Evolutionary conservation across 2,113 vertebrate species (phyloP).

Genomic region (Trinectes maculatus): DNA sequence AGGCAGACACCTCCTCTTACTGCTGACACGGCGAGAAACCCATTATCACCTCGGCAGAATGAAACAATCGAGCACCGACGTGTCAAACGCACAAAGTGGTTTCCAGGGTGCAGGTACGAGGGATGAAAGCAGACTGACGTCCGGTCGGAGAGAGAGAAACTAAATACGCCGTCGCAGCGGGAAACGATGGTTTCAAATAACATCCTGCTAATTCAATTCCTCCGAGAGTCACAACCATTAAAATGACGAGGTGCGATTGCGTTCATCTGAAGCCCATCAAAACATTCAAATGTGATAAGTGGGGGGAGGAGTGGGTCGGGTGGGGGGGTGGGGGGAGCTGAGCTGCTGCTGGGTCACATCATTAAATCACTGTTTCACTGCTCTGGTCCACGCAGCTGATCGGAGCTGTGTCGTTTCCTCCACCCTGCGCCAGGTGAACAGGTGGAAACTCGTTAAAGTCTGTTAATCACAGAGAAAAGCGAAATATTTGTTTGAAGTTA

Average conservation of each 20-base stretch:
- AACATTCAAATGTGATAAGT: constrained; percentile 33
- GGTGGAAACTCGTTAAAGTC: no score
- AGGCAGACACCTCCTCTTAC: constrained; percentile 13
- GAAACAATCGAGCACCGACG: constrained; percentile 51
- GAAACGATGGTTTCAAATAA: constrained; percentile 42
- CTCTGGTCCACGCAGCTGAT: background rate
- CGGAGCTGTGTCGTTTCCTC: background rate
- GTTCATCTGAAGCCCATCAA: constrained; percentile 48
- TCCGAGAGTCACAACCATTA: constrained; percentile 53
- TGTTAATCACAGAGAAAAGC: no score
- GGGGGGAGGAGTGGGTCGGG: no score
- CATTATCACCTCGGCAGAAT: constrained; percentile 47
- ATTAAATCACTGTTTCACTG: constrained; percentile 2
- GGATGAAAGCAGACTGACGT: background rate
- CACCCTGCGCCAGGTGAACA: no score
- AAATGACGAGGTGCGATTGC: constrained; percentile 41
- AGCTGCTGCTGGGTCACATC: constrained; percentile 38
- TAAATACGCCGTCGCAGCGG: constrained; percentile 42
- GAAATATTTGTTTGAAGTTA: no score
- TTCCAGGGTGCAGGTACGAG: constrained; percentile 5
- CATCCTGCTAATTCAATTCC: constrained; percentile 61
- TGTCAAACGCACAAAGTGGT: constrained; percentile 42
- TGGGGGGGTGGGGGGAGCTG: no score
- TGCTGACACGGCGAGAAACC: constrained; percentile 49
- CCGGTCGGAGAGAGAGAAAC: constrained; percentile 13